A percentile compares a stretch with the other conserved stretches of the same genome.
These are phyloP conservation scores for Zaprionus davidi DNA, from an alignment of 1,140 invertebrate genomes.

Conservation along the genomic window DNA sequence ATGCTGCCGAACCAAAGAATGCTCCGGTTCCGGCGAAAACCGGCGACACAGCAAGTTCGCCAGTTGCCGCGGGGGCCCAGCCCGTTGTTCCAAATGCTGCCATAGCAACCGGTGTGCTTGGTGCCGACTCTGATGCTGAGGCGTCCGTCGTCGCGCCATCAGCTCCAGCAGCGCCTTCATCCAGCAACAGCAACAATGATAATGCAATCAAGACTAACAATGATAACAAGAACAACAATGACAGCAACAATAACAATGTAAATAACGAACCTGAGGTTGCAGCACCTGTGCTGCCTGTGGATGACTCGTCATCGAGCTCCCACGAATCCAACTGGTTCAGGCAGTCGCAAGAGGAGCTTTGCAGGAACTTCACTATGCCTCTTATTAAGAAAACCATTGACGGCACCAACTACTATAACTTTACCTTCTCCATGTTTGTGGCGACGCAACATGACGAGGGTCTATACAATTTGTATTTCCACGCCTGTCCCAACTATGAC, in stretches of 20 bases:
- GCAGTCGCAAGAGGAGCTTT: slow-evolving; percentile 60
- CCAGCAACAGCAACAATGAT: not conserved
- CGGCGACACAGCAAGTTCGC: not conserved
- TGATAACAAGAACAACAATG: not conserved
- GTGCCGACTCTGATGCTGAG: not conserved
- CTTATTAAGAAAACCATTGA: slow-evolving; percentile 47
- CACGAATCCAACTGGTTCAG: slow-evolving; percentile 43
- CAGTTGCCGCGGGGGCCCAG: not conserved
- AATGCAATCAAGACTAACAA: not conserved
- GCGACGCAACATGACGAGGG: slow-evolving; percentile 92
- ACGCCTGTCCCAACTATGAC: slow-evolving; percentile 93
- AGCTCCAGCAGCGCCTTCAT: not conserved
- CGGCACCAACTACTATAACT: slow-evolving; percentile 70
- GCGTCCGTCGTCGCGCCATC: not conserved
- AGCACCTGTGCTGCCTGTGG: slow-evolving; percentile 27
- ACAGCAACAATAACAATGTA: not conserved
- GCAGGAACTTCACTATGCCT: slow-evolving; percentile 67
- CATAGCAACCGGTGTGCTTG: slow-evolving; percentile 17
- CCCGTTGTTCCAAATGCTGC: not conserved
- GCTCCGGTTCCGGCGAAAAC: slow-evolving; percentile 1
- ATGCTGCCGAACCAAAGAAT: not conserved
- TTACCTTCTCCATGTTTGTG: slow-evolving; percentile 91
- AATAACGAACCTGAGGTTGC: slow-evolving; percentile 25
- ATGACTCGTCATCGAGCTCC: slow-evolving; percentile 20
- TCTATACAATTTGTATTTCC: slow-evolving; percentile 97